These are phyloP conservation scores for Pyrrhia umbra DNA, from an alignment of 2,888 invertebrate species.

Conservation along the genomic window DNA sequence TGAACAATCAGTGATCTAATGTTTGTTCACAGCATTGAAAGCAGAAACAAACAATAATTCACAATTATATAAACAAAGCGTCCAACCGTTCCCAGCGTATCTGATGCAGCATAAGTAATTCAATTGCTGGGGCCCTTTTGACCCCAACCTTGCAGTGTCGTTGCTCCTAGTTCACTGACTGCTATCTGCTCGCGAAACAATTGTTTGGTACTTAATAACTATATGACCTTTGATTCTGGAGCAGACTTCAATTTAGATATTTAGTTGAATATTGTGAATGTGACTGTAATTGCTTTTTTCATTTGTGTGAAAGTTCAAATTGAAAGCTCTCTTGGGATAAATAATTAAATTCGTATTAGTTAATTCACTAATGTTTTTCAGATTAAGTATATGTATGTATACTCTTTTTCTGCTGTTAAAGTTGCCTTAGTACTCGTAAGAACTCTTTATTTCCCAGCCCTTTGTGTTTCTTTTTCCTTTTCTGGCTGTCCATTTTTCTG, in stretches of 20 bases:
- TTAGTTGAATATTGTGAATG: constrained; percentile 1
- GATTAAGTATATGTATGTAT: too few relatives aligned
- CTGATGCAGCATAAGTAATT: constrained; percentile 61
- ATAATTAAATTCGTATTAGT: constrained; percentile 2
- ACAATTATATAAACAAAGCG: constrained; percentile 57
- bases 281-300: not conserved
- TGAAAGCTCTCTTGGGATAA: not conserved
- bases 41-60: constrained; percentile 53
- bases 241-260: constrained; percentile 10
- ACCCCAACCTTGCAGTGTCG: constrained; percentile 82
- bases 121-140: constrained; percentile 75
- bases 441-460: not conserved
- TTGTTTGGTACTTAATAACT: constrained; percentile 9
- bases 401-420: not conserved
- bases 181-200: constrained; percentile 31
- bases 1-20: constrained; percentile 32
- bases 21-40: constrained; percentile 26
- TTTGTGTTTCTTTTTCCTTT: not conserved
- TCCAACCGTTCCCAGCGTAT: constrained; percentile 36
- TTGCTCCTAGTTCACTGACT: constrained; percentile 67
- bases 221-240: constrained; percentile 4
- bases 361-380: not conserved
- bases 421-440: not conserved
- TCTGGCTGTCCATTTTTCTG: not conserved
- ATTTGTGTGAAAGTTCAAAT: not conserved